Evolutionary conservation across 2,113 vertebrate species (phyloP), one percentile per base, ranked within the genome.

Genomic region (Ondatra zibethicus): DNA sequence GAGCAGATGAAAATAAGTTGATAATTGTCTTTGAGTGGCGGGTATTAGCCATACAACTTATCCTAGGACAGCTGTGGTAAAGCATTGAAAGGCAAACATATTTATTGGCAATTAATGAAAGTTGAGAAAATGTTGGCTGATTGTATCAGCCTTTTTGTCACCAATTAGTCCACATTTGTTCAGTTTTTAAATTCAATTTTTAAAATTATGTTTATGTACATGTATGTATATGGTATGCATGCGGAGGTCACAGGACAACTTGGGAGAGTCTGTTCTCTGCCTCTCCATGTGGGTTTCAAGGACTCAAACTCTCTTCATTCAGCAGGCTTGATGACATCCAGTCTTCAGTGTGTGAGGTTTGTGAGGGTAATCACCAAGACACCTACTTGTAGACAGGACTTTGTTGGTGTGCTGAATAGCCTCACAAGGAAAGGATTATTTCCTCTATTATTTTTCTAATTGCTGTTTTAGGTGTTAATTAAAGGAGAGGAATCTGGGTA

Each of bases 391-490:
- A 52, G 29, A 6, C 21, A 66, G 90, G 63, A 78, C 31, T 85
- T 63, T 88, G 72, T 42, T 85, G 47, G 92, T 25, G 11, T 25
- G 17, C 39, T 52, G 21, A 81, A 29, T 91, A n/a, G 7, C 25
- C 13, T 95, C 50, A 13, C 25, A 55, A 72, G 23, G 29, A 42
- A 70, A n/a, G 21, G 2, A 72, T 76, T 80, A 76, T 58, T 92
- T 86, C 61, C 61, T 72, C 55, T 88, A 55, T 95, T 84, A 70
- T 92, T 70, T 72, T 87, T 90, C 55, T 96, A 88, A 81, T 52
- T 95, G 14, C 10, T 92, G 5, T 86, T 96, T 94, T 33, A 39
- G 50, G 66, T 95, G 87, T 94, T 91, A 96, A 96, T 72, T 88
- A 95, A 93, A 92, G 72, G 72, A 86, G 70, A 89, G 31, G 70